Evolutionary conservation across 2,797 vertebrate species (phyloP), one percentile per base, ranked within the genome.

Genomic region (Cynopterus sphinx): DNA sequence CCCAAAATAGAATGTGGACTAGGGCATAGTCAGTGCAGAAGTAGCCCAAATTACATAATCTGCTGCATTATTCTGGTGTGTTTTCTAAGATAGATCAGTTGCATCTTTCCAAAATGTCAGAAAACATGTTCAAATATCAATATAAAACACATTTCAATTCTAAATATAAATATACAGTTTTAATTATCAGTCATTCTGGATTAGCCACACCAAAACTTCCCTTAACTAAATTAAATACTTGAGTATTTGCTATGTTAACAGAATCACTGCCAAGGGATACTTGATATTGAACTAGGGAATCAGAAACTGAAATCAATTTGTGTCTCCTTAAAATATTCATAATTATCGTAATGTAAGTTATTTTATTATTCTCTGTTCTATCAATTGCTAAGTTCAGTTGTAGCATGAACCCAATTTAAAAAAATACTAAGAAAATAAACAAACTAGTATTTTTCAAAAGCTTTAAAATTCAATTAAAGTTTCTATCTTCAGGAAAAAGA

Each of bases 381-480:
- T 78, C 6, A 85, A 79, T 53, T 55, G 59, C 4, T 7, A 92
- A 71, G 9, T 65, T 71, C 17, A 86, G 3, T 10, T 78, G 0
- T 71, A 68, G 75, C 9, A 61, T 79, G 10, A 95, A 78, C 1
- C 28, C 49, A 4, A 46, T 33, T 86, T 77, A 49, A 85, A 88
- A 73, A 5, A 68, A 81, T 63, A 17, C 1, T 65, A 39, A 49
- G 26, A 73, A 85, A 87, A 81, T 68, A 10, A 90, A 83, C 9
- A 88, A 85, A n/a, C 36, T 46, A 24, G 28, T 55, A 59, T 33
- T 93, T 94, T 94, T 70, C 19, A 91, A 94, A 88, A 84, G 41
- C 19, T 93, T 95, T 79, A 74, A 41, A 59, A 92, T 94, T 96
- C 92, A 33, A 71, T 96, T 67, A 83, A 85, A 33, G 2, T 83